A percentile compares a stretch with the other conserved stretches of the same genome.
phyloP scores from a whole-genome alignment of 2,113 vertebrate genomes.

The Struthio camelus region DNA sequence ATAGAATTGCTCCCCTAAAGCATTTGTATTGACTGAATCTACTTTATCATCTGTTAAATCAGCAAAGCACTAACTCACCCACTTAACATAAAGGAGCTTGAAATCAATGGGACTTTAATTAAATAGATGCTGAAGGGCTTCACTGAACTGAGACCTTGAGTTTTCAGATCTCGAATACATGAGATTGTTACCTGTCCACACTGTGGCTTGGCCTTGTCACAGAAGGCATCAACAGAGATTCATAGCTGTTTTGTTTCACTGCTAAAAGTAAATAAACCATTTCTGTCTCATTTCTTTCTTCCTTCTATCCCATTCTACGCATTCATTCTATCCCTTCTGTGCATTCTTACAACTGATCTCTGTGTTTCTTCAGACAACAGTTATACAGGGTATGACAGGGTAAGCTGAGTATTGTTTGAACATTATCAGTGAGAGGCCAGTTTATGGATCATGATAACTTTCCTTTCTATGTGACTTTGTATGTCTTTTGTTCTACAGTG shows the following conservation, averaged over 20 bases:
- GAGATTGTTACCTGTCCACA: background rate
- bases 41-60: slow-evolving; percentile 1
- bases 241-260: background rate
- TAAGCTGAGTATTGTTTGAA: background rate
- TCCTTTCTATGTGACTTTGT: background rate
- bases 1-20: background rate
- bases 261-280: background rate
- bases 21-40: background rate
- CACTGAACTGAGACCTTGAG: background rate
- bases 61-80: background rate
- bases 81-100: background rate
- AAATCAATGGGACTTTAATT: slow-evolving; percentile 11
- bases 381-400: background rate
- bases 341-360: background rate
- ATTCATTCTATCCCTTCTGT: background rate
- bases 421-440: background rate
- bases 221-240: background rate
- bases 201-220: background rate
- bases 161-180: background rate
- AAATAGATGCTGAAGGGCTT: background rate
- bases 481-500: background rate
- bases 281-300: background rate
- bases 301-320: background rate
- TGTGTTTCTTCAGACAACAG: slow-evolving; percentile 4
- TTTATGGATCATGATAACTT: background rate